These are phyloP conservation scores for Yponomeuta evonymella DNA, from an alignment of 2,888 invertebrate genomes.

Conservation along the genomic window DNA sequence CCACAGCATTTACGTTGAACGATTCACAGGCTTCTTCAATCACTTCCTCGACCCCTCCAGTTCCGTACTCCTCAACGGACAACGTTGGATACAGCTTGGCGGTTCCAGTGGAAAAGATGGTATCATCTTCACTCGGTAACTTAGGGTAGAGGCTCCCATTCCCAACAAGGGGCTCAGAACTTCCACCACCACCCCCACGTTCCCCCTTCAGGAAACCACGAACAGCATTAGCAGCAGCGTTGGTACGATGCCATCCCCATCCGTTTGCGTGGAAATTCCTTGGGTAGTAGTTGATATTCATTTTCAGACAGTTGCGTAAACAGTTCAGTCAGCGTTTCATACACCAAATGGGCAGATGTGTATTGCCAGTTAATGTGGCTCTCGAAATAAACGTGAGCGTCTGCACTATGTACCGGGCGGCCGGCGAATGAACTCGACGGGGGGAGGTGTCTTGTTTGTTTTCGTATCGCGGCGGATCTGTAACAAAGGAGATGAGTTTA, in stretches of 20 bases:
- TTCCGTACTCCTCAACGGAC: slow-evolving; percentile 64
- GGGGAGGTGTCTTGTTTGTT: slow-evolving; percentile 29
- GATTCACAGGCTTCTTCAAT: slow-evolving; percentile 61
- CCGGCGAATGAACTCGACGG: slow-evolving; percentile 26
- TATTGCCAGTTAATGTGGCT: slow-evolving; percentile 26
- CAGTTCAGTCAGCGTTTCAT: slow-evolving; percentile 3
- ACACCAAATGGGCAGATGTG: slow-evolving; percentile 25
- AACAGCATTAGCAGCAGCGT: slow-evolving; percentile 50
- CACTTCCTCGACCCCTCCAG: slow-evolving; percentile 62
- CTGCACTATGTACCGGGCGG: slow-evolving; percentile 25
- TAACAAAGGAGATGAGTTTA: slow-evolving; percentile 17
- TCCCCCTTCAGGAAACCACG: slow-evolving; percentile 55
- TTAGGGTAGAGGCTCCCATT: slow-evolving; percentile 55
- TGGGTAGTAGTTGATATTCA: slow-evolving; percentile 53
- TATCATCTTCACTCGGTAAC: slow-evolving; percentile 57
- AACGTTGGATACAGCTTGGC: slow-evolving; percentile 60
- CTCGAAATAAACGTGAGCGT: slow-evolving; percentile 31
- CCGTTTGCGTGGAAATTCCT: slow-evolving; percentile 68
- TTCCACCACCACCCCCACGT: slow-evolving; percentile 47
- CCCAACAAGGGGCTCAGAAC: slow-evolving; percentile 43
- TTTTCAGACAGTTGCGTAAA: slow-evolving; percentile 16
- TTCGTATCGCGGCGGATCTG: slow-evolving; percentile 28
- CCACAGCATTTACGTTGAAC: slow-evolving; percentile 60
- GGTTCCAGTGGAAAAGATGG: slow-evolving; percentile 42
- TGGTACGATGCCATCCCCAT: slow-evolving; percentile 64